Evolutionary conservation across 2,113 vertebrate genomes (phyloP), one percentile per base, ranked within the genome.

Genomic region (Ascaphus truei): DNA sequence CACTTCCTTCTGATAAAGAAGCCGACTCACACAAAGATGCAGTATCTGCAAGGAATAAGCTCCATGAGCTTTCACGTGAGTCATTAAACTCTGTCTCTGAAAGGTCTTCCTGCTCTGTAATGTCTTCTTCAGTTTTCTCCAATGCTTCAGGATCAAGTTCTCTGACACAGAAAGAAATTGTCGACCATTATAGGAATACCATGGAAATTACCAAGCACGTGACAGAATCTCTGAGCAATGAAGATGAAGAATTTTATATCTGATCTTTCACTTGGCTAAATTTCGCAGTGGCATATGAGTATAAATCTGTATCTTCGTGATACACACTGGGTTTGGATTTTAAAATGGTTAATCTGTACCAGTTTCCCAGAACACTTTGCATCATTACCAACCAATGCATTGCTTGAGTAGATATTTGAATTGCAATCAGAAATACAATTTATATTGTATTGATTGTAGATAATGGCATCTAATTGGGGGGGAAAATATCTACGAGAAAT

Each of bases 211-310:
- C 41, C 1, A 59, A 61, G 22, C 48, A 16, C 0, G 4, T 52
- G n/a, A 74, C 29, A 1, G 25, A 57, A 1, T 16, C 27, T 0
- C 11, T 64, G 53, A 31, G 59, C 18, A 48, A 16, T 2, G 83
- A 88, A n/a, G 62, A 81, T 4, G 87, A 92, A 65, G 92, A 94
- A 50, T 95, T 94, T 79, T 95, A 92, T 71, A 95, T 95, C 72
- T 94, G 80, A 93, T 2, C 9, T 2, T 11, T 13, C 22, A 4
- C 11, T 25, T 47, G 15, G 22, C 3, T 8, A 15, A 10, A 3
- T 11, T 12, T 23, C 2, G 18, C 15, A 13, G 15, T 36, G 27
- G 11, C 30, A 11, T 36, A 8, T 36, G 3, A 33, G n/a, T n/a
- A 36, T 48, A n/a, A n/a, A n/a, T n/a, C n/a, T n/a, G n/a, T n/a